A percentile compares a stretch with the other conserved stretches of the same genome.
These are phyloP conservation scores for Lasioglossum albipes DNA, from an alignment of 1,140 invertebrate species.

Conservation along the genomic window DNA sequence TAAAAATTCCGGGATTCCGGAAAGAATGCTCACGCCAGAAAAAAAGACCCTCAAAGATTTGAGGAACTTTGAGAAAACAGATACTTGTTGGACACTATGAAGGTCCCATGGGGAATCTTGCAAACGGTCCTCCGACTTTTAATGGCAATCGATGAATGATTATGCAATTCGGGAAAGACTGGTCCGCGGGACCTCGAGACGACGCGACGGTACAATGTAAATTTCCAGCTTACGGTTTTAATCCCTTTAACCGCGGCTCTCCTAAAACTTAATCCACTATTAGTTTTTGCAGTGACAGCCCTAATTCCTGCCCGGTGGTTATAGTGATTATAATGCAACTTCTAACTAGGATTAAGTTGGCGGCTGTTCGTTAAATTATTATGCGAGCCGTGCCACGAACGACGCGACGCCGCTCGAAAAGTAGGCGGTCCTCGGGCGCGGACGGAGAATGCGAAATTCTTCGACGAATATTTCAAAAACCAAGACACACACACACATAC, in stretches of 20 bases:
- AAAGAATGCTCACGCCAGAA: too few relatives aligned
- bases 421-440: neutral
- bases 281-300: slow-evolving; percentile 68
- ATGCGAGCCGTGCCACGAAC: slow-evolving; percentile 3
- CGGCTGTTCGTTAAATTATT: slow-evolving; percentile 65
- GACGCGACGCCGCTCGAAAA: neutral
- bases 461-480: too few relatives aligned
- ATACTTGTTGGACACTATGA: too few relatives aligned
- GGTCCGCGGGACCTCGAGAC: neutral
- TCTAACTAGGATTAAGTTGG: slow-evolving; percentile 63
- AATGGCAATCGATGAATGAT: neutral
- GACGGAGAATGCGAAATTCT: too few relatives aligned
- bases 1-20: too few relatives aligned
- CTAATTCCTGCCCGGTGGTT: slow-evolving; percentile 59
- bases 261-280: slow-evolving; percentile 66
- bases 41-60: too few relatives aligned
- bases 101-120: too few relatives aligned
- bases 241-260: slow-evolving; percentile 57
- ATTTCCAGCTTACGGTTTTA: slow-evolving; percentile 58
- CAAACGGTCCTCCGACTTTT: too few relatives aligned
- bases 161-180: neutral
- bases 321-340: slow-evolving; percentile 64
- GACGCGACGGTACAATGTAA: slow-evolving; percentile 46
- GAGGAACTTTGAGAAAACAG: too few relatives aligned
- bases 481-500: too few relatives aligned